phyloP scores from a whole-genome alignment of 2,888 invertebrate genomes.

The Phengaris alcon region DNA sequence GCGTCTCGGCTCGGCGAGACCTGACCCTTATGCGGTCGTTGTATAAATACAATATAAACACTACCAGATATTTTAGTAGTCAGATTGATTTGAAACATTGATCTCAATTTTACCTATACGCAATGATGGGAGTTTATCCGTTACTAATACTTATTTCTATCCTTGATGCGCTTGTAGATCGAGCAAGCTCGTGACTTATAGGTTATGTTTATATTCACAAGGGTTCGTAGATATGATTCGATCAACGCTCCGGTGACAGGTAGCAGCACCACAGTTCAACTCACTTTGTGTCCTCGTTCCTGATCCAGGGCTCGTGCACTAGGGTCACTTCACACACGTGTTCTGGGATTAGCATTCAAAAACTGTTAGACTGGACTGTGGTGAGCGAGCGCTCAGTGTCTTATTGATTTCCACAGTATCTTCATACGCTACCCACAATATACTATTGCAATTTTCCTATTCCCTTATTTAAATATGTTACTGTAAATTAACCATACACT shows the following conservation, averaged over 20 bases:
- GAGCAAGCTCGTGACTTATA: neutral
- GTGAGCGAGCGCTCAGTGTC: slow-evolving; percentile 71
- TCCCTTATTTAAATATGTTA: neutral
- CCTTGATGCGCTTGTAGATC: neutral
- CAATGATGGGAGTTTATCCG: neutral
- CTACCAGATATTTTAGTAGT: slow-evolving; percentile 39
- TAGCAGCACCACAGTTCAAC: slow-evolving; percentile 41
- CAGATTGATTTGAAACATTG: slow-evolving; percentile 29
- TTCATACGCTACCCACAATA: slow-evolving; percentile 49
- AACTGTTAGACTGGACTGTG: slow-evolving; percentile 69
- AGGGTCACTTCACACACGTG: slow-evolving; percentile 63
- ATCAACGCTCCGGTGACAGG: slow-evolving; percentile 26
- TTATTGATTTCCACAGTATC: slow-evolving; percentile 63
- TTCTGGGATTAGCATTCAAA: slow-evolving; percentile 69
- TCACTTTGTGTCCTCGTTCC: slow-evolving; percentile 36
- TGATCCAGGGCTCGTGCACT: slow-evolving; percentile 47
- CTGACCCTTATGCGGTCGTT: neutral
- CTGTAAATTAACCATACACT: too few relatives aligned
- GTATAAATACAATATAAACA: slow-evolving; percentile 36
- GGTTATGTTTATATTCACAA: neutral
- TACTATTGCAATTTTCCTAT: neutral
- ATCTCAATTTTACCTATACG: slow-evolving; percentile 26
- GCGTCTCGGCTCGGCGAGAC: too few relatives aligned
- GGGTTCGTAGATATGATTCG: slow-evolving; percentile 16
- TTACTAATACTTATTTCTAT: slow-evolving; percentile 7